phyloP scores from a whole-genome alignment of 2,888 invertebrate genomes.

The Microchrysa polita region DNA sequence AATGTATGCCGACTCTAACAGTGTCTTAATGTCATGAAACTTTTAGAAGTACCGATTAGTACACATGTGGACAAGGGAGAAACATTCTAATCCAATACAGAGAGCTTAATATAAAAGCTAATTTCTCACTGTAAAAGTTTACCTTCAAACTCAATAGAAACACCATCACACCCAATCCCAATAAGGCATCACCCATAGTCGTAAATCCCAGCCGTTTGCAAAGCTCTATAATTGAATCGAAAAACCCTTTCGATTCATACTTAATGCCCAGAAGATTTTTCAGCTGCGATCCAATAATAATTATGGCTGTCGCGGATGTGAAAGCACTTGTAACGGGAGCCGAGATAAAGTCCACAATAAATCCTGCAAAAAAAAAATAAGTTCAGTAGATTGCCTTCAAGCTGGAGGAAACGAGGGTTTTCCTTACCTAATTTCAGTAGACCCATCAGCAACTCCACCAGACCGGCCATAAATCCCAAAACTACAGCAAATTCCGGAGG shows the following conservation, averaged over 20 bases:
- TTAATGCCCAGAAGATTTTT: constrained; percentile 78
- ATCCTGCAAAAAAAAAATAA: constrained; percentile 69
- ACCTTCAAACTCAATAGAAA: constrained; percentile 76
- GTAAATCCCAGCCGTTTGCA: constrained; percentile 66
- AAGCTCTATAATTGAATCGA: constrained; percentile 68
- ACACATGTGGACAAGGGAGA: too few species aligned
- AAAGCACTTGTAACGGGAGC: constrained; percentile 85
- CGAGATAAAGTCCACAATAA: constrained; percentile 85
- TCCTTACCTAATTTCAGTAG: constrained; percentile 73
- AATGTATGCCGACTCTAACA: too few species aligned
- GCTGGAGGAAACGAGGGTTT: too few species aligned
- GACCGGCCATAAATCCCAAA: constrained; percentile 80
- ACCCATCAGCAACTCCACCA: constrained; percentile 82
- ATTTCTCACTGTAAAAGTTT: constrained; percentile 59
- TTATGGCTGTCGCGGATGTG: constrained; percentile 83
- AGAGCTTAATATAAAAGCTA: too few species aligned
- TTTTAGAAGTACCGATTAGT: too few species aligned
- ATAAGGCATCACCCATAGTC: constrained; percentile 70
- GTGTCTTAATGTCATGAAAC: too few species aligned
- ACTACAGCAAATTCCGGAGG: constrained; percentile 79
- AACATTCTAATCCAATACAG: too few species aligned
- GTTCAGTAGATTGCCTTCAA: too few species aligned
- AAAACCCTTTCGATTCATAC: constrained; percentile 71
- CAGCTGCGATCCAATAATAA: constrained; percentile 79
- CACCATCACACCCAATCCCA: constrained; percentile 74